Conservation (phyloP, 2,797 vertebrate genomes). For the Helostoma temminkii region DNA sequence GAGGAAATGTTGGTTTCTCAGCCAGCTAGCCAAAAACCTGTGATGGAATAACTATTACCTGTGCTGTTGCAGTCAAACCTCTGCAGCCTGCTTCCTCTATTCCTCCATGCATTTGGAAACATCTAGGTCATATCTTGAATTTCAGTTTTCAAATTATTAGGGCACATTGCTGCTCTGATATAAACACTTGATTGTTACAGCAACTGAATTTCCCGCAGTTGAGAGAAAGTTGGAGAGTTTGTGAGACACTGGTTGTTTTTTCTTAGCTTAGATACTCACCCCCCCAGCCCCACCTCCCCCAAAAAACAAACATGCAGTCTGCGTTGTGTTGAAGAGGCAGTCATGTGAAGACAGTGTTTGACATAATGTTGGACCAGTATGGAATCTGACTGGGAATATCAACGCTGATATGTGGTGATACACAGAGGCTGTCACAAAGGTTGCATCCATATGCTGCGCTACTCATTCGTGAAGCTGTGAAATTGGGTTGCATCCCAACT, state of each 20-base stretch:
- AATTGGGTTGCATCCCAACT: slow-evolving; percentile 88
- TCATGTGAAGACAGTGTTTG: slow-evolving; percentile 77
- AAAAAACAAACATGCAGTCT: slow-evolving; percentile 60
- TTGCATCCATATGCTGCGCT: slow-evolving; percentile 87
- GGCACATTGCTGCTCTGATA: slow-evolving; percentile 9
- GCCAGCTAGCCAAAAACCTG: slow-evolving; percentile 26
- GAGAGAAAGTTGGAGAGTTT: slow-evolving; percentile 36
- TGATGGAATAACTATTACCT: slow-evolving; percentile 45
- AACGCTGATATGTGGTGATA: slow-evolving; percentile 84
- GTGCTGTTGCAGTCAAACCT: slow-evolving; percentile 26
- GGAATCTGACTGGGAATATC: slow-evolving; percentile 87
- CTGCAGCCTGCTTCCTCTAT: neutral
- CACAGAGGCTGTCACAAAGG: slow-evolving; percentile 86
- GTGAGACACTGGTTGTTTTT: slow-evolving; percentile 41
- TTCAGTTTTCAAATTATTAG: slow-evolving; percentile 27
- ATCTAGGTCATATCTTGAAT: slow-evolving; percentile 40
- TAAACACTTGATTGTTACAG: slow-evolving; percentile 17
- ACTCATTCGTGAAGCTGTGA: slow-evolving; percentile 89
- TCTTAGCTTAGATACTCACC: slow-evolving; percentile 40
- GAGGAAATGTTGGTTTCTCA: slow-evolving; percentile 37
- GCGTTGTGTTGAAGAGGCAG: slow-evolving; percentile 73
- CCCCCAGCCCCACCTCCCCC: neutral
- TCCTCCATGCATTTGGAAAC: slow-evolving; percentile 12
- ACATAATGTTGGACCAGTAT: slow-evolving; percentile 86
- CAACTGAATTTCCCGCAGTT: slow-evolving; percentile 10